Evolutionary conservation across 2,888 invertebrate species (phyloP), one percentile per base, ranked within the genome.

Genomic region (Cartodere bifasciata): DNA sequence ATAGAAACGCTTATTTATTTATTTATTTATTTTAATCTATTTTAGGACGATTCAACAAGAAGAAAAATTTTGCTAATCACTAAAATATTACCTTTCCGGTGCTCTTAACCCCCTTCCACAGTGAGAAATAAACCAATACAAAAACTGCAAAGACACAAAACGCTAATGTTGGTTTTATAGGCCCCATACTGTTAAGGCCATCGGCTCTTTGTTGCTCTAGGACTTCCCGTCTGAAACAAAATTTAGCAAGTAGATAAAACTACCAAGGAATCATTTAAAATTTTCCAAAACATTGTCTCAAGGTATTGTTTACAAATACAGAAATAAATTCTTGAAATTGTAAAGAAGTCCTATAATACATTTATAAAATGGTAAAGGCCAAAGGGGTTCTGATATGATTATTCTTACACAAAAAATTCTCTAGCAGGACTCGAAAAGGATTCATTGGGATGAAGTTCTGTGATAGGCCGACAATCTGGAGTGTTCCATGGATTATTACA

Each of bases 41-140:
- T 17, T 17, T 17, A 17, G 20, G 20, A 17, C n/a, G 20, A 17
- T 6, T 7, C 6, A 17, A 17, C 20, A 17, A 11, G 12, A 13
- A 25, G 15, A 13, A 30, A 13, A 25, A 16, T 16, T n/a, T 12
- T 31, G 16, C 23, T 7, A 7, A 7, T 20, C 10, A 53, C n/a
- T n/a, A n/a, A n/a, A n/a, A n/a, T n/a, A n/a, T 56, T 58, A 85
- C 92, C 75, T 94, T 94, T 44, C 94, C 94, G 25, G 91, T 81
- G 54, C 85, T 86, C 39, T 80, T 70, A 4, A 87, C 85, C 4
- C 94, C 94, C 63, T 94, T 94, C 94, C 94, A 94, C 5, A 95
- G 63, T 0, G 91, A 88, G 67, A 94, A 94, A 62, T 94, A 94
- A 43, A 94, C 94, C 42, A 92, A 70, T 17, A 91, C 65, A 60